phyloP scores from a whole-genome alignment of 2,113 vertebrate genomes.

The Lates calcarifer region DNA sequence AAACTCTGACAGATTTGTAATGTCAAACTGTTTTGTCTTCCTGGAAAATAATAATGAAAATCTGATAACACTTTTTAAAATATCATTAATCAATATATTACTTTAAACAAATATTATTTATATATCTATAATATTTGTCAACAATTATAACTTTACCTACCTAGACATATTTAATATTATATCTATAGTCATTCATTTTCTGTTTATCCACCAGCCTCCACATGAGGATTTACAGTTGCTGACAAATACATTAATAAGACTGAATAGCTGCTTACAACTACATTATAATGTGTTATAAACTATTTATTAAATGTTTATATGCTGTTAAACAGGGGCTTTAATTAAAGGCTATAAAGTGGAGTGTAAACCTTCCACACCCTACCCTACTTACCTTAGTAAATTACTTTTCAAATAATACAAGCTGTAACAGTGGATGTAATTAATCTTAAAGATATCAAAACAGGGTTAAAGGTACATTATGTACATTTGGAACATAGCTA shows the following conservation, averaged over 20 bases:
- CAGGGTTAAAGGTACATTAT: background rate
- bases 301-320: background rate
- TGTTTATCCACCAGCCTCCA: background rate
- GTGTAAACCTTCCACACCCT: background rate
- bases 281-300: background rate
- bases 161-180: no score
- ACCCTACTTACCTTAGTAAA: background rate
- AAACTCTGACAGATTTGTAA: background rate
- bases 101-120: no score
- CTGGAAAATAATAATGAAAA: background rate
- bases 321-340: background rate
- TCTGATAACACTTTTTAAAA: background rate
- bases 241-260: background rate
- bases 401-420: background rate
- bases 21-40: background rate
- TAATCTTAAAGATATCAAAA: background rate
- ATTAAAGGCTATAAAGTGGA: background rate
- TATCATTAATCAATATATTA: no score
- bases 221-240: background rate
- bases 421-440: background rate
- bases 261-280: no score
- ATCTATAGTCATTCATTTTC: background rate
- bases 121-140: background rate
- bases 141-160: background rate
- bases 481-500: background rate